Evolutionary conservation across 2,113 vertebrate genomes (phyloP).

Genomic region (Raja brachyura): DNA sequence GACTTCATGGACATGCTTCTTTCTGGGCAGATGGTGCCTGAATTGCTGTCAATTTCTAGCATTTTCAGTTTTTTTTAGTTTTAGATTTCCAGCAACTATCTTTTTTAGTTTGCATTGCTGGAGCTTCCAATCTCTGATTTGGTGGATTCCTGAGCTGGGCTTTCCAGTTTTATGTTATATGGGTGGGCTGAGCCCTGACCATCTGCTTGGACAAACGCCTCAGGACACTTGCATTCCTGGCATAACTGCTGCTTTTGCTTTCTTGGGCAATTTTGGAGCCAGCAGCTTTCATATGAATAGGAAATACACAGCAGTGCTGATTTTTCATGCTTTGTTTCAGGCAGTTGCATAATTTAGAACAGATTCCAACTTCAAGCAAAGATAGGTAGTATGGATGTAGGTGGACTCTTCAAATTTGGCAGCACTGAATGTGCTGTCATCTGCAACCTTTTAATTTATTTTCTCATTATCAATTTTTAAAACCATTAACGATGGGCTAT

Average conservation of each 20-base stretch:
- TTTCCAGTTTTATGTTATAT: neutral
- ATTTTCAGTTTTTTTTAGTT: too few species aligned
- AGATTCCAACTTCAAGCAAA: neutral
- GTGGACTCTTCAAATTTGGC: neutral
- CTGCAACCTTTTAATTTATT: neutral
- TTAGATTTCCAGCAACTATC: too few species aligned
- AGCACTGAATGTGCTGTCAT: neutral
- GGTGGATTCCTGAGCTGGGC: neutral
- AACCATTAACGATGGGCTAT: neutral
- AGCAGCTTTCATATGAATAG: neutral
- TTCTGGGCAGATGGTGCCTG: too few species aligned
- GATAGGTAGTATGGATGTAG: neutral
- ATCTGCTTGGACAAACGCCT: neutral
- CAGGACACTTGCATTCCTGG: neutral
- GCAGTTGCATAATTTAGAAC: neutral
- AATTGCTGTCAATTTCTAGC: too few species aligned
- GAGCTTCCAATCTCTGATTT: neutral
- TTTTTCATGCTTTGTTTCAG: neutral
- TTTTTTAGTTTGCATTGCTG: too few species aligned
- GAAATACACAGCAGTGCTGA: neutral
- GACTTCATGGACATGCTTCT: too few species aligned
- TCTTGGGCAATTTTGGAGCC: neutral
- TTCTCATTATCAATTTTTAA: neutral
- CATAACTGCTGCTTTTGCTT: neutral
- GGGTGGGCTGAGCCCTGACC: neutral